Evolutionary conservation across 2,888 invertebrate species (phyloP).

Genomic region (Athrips mouffetella): DNA sequence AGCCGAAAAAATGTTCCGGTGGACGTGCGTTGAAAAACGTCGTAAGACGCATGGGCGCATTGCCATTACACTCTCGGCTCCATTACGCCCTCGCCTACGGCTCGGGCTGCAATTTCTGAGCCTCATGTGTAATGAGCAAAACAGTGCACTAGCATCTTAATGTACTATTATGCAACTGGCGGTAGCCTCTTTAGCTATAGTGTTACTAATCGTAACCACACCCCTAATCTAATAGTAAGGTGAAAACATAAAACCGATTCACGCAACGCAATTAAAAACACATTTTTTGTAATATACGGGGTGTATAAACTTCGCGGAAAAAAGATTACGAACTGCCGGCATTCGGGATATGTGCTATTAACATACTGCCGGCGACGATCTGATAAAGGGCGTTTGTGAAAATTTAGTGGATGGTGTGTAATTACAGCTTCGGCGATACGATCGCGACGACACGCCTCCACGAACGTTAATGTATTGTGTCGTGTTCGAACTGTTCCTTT

Average conservation of each 20-base stretch:
- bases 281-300: slow-evolving; percentile 25
- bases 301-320: slow-evolving; percentile 29
- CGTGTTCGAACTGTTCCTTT: slow-evolving; percentile 28
- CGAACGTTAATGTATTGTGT: slow-evolving; percentile 39
- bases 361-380: slow-evolving; percentile 61
- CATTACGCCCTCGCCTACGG: too few species aligned
- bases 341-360: slow-evolving; percentile 66
- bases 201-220: background rate
- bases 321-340: slow-evolving; percentile 50
- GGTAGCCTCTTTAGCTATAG: too few species aligned
- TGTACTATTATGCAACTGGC: too few species aligned
- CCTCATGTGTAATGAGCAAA: too few species aligned
- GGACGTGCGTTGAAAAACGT: too few species aligned
- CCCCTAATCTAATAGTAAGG: slow-evolving; percentile 34
- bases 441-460: slow-evolving; percentile 58
- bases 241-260: slow-evolving; percentile 35
- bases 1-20: too few species aligned
- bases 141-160: too few species aligned
- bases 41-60: too few species aligned
- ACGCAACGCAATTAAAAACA: slow-evolving; percentile 39
- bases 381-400: slow-evolving; percentile 65
- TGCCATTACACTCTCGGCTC: too few species aligned
- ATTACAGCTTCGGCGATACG: slow-evolving; percentile 57
- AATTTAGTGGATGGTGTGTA: slow-evolving; percentile 68
- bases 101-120: too few species aligned